Base-by-base conservation (phyloP, 2,888 invertebrate species). In the Philereme transversata region DNA sequence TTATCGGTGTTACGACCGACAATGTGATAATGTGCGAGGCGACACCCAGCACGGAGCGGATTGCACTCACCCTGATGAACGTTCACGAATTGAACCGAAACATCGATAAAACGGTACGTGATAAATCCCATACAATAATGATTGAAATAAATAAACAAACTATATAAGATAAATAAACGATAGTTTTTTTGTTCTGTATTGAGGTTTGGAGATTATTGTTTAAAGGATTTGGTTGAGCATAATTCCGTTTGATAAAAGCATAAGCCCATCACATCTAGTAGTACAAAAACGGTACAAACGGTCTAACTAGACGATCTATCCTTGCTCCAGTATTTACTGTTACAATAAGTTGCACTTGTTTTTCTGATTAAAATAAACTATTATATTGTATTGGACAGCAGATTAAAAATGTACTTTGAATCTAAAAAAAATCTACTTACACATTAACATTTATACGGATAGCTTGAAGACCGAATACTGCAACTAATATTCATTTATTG, bases 301-400 rank as follows among this genome's bases (percentile, higher is more conserved):
- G 52, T 56, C 40, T 63, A 64, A 7, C 36, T 62, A 65, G n/a
- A 48, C 56, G 10, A 45, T 34, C 53, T 64, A 65, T 51, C 51
- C 59, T 65, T 49, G 52, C 53, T 64, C 57, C 60, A 52, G 43
- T 62, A 45, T 57, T 68, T 58, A 64, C 10, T 57, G 52, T 67
- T 64, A 62, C 46, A 44, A 60, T 64, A 64, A 70, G 65, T 70
- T 63, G 62, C 65, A 68, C 65, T 68, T 65, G 54, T 58, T 52
- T 50, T 44, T 46, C 43, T 51, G 58, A 64, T 54, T 54, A 57
- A 60, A 64, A 65, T 54, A 57, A 65, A 67, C 60, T 64, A 49
- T 56, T 52, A 48, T 66, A 68, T 65, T 65, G 62, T 67, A 67
- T 65, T 67, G 64, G 69, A 69, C 65, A 69, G 67, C 64, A 63